Base-by-base conservation (phyloP, 2,797 vertebrate species). In the Phalanger gymnotis region DNA sequence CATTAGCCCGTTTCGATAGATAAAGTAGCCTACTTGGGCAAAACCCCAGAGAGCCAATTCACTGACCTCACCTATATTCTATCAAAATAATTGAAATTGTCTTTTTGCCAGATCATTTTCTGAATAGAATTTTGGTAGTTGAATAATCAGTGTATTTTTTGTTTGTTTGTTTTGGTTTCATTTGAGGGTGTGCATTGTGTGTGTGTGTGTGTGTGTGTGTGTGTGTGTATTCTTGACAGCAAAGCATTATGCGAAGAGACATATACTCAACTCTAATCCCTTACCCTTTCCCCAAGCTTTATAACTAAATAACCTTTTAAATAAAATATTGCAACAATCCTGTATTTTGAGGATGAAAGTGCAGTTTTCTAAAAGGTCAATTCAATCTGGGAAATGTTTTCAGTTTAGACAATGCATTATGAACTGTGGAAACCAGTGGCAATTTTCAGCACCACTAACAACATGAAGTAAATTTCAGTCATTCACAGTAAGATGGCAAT, bases 401-500 rank as follows among this genome's bases (percentile, higher is more conserved):
- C 97, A 13, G 97, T 98, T 98, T 98, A 98, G 97, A 98, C 96
- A 98, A 98, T 97, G 92, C 91, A 96, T 98, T 98, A 98, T 97
- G 98, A 98, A 97, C 97, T 96, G 1, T 90, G 95, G 97, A 98
- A 97, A 98, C 97, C 96, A 47, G 57, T 55, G 96, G 95, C 98
- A 98, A 98, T 98, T 98, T 98, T 98, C 98, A 98, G 98, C 97
- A 97, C 94, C 92, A 94, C 97, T 98, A 98, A 98, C 98, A 98
- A 98, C 90, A 55, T 96, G 95, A 98, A 98, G 98, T 97, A 98
- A 98, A 98, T 98, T 98, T 98, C 97, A 98, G 98, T 97, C 97
- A 97, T 97, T 98, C 98, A 97, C 98, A 98, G 97, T 98, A 97
- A 98, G 98, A 98, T 98, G 98, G 98, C 98, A 98, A 98, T 98